These are phyloP conservation scores for Crambe crambe DNA, from an alignment of 37 sponge, comb jelly and placozoan species.

Conservation along the genomic window DNA sequence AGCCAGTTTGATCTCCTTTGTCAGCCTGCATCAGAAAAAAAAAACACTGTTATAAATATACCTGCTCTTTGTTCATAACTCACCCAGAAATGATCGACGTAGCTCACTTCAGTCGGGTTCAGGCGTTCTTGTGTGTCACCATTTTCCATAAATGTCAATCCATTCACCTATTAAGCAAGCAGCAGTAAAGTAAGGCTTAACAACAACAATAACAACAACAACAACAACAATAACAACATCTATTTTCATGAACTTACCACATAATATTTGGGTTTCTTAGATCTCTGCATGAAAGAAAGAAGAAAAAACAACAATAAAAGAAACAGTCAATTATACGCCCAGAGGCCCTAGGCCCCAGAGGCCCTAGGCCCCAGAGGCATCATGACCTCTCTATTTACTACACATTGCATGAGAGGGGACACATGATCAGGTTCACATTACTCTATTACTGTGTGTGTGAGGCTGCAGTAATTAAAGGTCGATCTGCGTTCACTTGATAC, in stretches of 20 bases:
- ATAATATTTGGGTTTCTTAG: constrained; percentile 29
- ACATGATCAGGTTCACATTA: no score
- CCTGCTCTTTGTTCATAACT: background rate
- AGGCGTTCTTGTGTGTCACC: constrained; percentile 52
- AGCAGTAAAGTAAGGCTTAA: background rate
- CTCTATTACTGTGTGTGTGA: no score
- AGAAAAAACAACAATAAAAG: background rate
- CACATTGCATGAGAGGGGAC: no score
- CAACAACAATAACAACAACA: background rate
- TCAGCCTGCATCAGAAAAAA: constrained; percentile 49
- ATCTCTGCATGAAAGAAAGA: background rate
- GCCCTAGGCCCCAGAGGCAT: no score
- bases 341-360: no score
- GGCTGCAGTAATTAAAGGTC: no score
- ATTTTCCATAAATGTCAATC: constrained; percentile 59
- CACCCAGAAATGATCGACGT: constrained; percentile 85
- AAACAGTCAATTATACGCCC: no score
- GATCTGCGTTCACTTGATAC: no score
- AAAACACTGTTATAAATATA: background rate
- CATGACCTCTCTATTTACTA: no score
- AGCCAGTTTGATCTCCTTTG: constrained; percentile 59
- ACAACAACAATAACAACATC: background rate
- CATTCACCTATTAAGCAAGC: constrained; percentile 27
- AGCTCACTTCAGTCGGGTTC: constrained; percentile 47
- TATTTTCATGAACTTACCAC: constrained; percentile 8